phyloP scores from a whole-genome alignment of 2,797 vertebrate genomes.

The Tragelaphus eurycerus region DNA sequence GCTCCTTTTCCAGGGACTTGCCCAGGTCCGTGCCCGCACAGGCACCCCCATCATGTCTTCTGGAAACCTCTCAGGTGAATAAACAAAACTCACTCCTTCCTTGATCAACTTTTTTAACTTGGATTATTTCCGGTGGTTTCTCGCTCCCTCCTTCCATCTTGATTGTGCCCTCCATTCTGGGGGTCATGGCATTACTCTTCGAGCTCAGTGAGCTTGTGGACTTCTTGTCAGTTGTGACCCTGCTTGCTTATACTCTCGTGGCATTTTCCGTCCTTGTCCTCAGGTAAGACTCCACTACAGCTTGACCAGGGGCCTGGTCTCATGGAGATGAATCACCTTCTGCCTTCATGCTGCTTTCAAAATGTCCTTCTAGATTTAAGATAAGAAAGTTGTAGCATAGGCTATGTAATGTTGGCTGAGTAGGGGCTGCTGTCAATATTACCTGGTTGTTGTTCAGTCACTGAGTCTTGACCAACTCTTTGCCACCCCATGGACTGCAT shows the following conservation, averaged over 20 bases:
- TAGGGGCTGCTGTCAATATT: background rate
- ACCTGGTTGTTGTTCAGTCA: background rate
- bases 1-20: constrained; percentile 88
- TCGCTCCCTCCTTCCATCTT: background rate
- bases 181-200: constrained; percentile 91
- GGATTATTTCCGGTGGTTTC: background rate
- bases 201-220: constrained; percentile 94
- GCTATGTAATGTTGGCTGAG: background rate
- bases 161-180: background rate
- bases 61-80: constrained; percentile 87
- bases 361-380: background rate
- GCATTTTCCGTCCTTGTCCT: constrained; percentile 93
- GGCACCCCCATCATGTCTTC: constrained; percentile 88
- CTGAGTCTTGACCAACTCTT: background rate
- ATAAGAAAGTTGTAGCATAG: rapidly evolving
- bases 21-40: constrained; percentile 84
- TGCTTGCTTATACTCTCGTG: constrained; percentile 93
- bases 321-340: too few relatives aligned
- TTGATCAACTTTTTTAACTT: background rate
- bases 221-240: constrained; percentile 93
- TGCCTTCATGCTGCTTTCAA: background rate
- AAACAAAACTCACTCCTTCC: background rate
- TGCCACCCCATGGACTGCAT: background rate
- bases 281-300: constrained; percentile 78
- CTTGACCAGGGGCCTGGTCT: background rate